Evolutionary conservation across 2,113 vertebrate genomes (phyloP), one percentile per base, ranked within the genome.

Genomic region (Cichladusa arquata): DNA sequence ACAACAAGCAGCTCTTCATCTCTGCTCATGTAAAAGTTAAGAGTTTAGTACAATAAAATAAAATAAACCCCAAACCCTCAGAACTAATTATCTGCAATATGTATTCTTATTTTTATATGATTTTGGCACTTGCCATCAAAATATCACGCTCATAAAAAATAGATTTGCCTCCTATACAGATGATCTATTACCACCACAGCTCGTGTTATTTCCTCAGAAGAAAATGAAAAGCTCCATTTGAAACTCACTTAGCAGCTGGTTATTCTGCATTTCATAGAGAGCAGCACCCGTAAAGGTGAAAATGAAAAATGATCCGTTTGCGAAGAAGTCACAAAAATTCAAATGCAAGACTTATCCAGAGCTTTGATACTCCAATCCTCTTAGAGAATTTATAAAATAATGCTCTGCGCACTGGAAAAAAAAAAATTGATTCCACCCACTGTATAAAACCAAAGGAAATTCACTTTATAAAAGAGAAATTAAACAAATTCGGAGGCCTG

Each of bases 181-280:
- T 92, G 92, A 97, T 94, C 82, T 96, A 96, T 95, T 92, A 83
- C 93, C 61, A 88, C 69, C 81, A 60, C 72, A 65, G 95, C 83
- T 90, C 50, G 0, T 67, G 90, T 88, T 94, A 96, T 96, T 96
- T 95, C 80, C 90, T 93, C 95, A 42, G 88, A 85, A 96, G 86
- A 94, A 96, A 97, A 95, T 94, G 90, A 97, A 97, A 97, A 95
- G 90, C 95, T 93, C 92, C 86, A 95, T 96, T 93, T 95, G 93
- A 93, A 96, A 88, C 88, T 95, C 92, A 92, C 93, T 96, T 96
- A 94, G 93, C 95, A 97, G 92, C 95, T 94, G 82, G 92, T 96
- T 97, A 91, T 96, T 95, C 94, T 90, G 85, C 81, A 88, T 93
- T 94, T 95, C 96, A 72, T 94, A 77, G 92, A 92, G 80, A 94